Percentiles rank a stretch among this genome's conserved stretches.
Evolutionary conservation across 2,113 vertebrate species (phyloP).

Genomic region (Neotoma lepida): DNA sequence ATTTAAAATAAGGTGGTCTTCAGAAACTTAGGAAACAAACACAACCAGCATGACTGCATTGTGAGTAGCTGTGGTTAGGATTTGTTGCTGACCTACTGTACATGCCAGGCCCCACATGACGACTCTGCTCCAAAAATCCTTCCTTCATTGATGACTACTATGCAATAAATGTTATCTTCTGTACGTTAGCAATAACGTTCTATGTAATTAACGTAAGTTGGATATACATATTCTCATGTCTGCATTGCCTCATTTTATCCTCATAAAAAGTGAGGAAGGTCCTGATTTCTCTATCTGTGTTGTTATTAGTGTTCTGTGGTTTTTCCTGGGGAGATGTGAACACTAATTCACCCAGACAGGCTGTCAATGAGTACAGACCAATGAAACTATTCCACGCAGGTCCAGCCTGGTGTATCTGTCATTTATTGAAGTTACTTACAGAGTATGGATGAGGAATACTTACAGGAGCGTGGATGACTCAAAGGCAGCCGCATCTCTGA

Average conservation of each 20-base stretch:
- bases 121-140: not conserved
- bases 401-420: too few species aligned
- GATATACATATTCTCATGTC: not conserved
- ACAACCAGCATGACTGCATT: not conserved
- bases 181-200: not conserved
- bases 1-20: slow-evolving; percentile 4
- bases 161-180: not conserved
- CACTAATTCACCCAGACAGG: not conserved
- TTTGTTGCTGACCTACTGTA: not conserved
- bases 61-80: not conserved
- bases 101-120: not conserved
- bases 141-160: not conserved
- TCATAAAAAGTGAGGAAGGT: not conserved
- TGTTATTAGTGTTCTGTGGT: not conserved
- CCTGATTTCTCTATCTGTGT: not conserved
- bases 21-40: not conserved
- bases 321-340: not conserved
- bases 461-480: not conserved
- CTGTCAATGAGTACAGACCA: too few species aligned
- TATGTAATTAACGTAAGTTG: slow-evolving; percentile 32
- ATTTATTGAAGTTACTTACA: not conserved
- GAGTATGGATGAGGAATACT: not conserved
- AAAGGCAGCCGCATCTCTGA: not conserved
- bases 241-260: not conserved
- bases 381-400: too few species aligned